A percentile compares a stretch with the other conserved stretches of the same genome.
Evolutionary conservation across 2,113 vertebrate genomes (phyloP).

Genomic region (Suncus etruscus): DNA sequence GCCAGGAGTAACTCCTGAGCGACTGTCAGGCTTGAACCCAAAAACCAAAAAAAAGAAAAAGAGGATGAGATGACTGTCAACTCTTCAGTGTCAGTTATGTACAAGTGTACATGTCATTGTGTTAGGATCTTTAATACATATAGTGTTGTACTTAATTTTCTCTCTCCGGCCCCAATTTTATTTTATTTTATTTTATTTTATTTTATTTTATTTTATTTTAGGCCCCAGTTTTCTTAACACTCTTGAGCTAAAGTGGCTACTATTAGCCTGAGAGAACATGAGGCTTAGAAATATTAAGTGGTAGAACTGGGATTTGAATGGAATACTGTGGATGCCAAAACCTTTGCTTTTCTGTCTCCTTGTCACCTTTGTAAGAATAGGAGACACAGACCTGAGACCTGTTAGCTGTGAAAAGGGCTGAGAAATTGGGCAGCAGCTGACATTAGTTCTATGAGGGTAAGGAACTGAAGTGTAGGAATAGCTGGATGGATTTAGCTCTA

Average conservation of each 20-base stretch:
- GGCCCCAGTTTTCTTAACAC: background rate
- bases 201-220: no score
- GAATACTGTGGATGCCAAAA: background rate
- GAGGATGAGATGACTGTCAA: background rate
- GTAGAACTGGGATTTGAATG: conserved; percentile 26
- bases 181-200: no score
- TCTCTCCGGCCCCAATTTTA: no score
- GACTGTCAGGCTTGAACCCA: no score
- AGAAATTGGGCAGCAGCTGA: background rate
- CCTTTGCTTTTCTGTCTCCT: background rate
- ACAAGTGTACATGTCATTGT: background rate
- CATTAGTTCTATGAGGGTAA: background rate
- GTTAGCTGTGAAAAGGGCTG: background rate
- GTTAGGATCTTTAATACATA: background rate
- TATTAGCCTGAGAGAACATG: background rate
- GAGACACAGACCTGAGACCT: background rate
- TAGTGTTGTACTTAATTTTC: conserved; percentile 30
- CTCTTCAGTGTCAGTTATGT: background rate
- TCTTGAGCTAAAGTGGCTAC: background rate
- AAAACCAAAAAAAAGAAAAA: background rate
- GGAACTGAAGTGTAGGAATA: background rate
- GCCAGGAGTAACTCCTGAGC: no score
- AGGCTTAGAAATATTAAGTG: background rate
- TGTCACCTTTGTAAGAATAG: background rate
- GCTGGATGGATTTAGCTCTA: background rate